phyloP scores from a whole-genome alignment of 2,113 vertebrate genomes.

The Catagonus wagneri region DNA sequence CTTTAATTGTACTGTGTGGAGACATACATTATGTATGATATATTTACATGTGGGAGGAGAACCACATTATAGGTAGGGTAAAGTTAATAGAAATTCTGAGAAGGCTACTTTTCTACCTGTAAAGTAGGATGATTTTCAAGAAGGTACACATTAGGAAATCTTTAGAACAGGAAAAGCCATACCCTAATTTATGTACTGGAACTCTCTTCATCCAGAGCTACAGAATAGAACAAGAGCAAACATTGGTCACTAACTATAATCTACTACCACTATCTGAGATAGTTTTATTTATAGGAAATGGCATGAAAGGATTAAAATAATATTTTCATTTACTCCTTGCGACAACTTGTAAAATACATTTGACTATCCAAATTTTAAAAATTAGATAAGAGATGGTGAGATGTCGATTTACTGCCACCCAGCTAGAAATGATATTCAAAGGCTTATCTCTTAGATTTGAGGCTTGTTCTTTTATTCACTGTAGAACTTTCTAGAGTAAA shows the following conservation, averaged over 20 bases:
- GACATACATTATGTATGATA: conserved; percentile 11
- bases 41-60: background rate
- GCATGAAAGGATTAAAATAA: background rate
- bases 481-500: background rate
- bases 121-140: background rate
- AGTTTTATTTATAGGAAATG: background rate
- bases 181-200: background rate
- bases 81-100: background rate
- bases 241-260: background rate
- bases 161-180: background rate
- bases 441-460: conserved; percentile 4
- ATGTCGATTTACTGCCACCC: background rate
- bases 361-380: conserved; percentile 29
- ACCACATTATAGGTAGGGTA: background rate
- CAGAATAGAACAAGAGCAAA: background rate
- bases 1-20: background rate
- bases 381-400: background rate
- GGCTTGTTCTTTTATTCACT: background rate
- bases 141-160: background rate
- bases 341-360: background rate
- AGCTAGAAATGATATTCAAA: conserved; percentile 34
- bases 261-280: background rate
- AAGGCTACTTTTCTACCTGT: background rate
- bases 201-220: background rate
- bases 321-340: conserved; percentile 2